Evolutionary conservation across 2,113 vertebrate genomes (phyloP).

Genomic region (Podarcis cretensis): DNA sequence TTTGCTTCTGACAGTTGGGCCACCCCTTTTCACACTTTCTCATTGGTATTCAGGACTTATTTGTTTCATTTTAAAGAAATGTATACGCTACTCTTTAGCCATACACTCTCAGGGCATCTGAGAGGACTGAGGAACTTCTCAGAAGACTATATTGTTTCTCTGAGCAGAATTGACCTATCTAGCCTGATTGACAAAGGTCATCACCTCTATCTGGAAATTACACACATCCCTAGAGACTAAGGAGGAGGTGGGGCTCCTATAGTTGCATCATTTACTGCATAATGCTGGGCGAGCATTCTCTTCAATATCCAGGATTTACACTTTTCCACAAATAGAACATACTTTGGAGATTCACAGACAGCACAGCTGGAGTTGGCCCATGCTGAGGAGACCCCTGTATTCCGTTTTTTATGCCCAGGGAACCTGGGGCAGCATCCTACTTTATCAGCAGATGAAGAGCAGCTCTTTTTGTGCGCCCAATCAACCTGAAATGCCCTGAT

Average conservation of each 20-base stretch:
- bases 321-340: background rate
- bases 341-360: background rate
- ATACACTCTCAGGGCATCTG: background rate
- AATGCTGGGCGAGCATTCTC: background rate
- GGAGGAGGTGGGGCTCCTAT: background rate
- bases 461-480: background rate
- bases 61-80: background rate
- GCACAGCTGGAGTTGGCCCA: background rate
- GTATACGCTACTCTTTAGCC: too few relatives aligned
- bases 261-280: background rate
- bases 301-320: background rate
- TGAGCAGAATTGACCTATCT: background rate
- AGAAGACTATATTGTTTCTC: background rate
- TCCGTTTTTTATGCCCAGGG: background rate
- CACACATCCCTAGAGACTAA: background rate
- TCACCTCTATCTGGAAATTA: background rate
- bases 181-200: background rate
- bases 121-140: background rate
- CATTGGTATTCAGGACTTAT: background rate
- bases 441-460: background rate
- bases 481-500: background rate
- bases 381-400: background rate
- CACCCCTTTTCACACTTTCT: background rate
- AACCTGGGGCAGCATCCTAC: background rate
- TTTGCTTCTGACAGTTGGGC: background rate